phyloP scores from a whole-genome alignment of 1,140 invertebrate genomes.

The Schlechtendalia chinensis region DNA sequence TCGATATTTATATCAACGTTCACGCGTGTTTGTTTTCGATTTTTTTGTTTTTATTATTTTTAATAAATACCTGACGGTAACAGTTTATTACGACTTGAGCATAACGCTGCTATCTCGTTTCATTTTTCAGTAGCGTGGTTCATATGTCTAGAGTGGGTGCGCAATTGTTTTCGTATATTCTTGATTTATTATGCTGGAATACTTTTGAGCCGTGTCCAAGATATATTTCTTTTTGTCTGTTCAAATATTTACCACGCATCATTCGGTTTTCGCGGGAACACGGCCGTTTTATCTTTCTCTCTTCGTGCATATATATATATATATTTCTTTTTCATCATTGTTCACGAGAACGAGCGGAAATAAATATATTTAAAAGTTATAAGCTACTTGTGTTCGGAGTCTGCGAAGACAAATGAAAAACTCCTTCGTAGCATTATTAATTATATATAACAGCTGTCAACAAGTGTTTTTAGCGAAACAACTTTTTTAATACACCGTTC shows the following conservation, averaged over 20 bases:
- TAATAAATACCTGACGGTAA: no score
- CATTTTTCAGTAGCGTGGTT: background rate
- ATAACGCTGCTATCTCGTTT: background rate
- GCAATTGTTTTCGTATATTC: constrained; percentile 2
- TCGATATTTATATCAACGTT: no score
- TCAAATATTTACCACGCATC: constrained; percentile 31
- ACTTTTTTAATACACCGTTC: background rate
- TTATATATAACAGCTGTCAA: background rate
- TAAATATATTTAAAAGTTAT: constrained; percentile 18
- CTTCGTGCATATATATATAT: background rate
- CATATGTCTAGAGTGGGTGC: background rate
- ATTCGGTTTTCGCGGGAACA: constrained; percentile 3
- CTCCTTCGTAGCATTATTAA: background rate
- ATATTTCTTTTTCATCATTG: background rate
- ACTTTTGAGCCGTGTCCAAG: background rate
- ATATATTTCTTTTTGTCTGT: constrained; percentile 30
- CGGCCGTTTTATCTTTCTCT: constrained; percentile 4
- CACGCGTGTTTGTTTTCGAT: no score
- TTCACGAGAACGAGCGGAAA: background rate
- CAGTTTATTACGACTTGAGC: no score
- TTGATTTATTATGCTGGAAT: constrained; percentile 20
- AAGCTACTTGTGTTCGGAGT: background rate
- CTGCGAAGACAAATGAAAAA: constrained; percentile 13
- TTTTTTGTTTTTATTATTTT: no score
- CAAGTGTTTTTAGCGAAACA: background rate